Evolutionary conservation across 2,797 vertebrate species (phyloP).

Genomic region (Cryptoblepharus egeriae): DNA sequence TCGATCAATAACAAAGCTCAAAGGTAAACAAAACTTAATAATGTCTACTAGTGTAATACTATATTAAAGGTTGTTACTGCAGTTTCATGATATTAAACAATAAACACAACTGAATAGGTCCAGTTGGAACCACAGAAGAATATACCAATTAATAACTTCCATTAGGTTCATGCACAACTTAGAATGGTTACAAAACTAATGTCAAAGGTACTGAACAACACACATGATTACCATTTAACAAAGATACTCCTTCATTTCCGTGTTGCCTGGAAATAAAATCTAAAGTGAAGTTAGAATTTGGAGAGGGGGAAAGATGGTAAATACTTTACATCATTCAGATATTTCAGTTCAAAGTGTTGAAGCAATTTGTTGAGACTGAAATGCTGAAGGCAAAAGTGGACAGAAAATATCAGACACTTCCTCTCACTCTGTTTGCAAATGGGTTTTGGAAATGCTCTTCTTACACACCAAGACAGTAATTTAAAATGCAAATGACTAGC

Average conservation of each 20-base stretch:
- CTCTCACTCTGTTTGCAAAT: background rate
- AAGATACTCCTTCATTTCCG: background rate
- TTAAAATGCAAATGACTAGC: too few relatives aligned
- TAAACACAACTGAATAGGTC: background rate
- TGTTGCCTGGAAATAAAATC: background rate
- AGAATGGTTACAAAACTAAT: background rate
- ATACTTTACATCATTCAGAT: background rate
- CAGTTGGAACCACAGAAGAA: background rate
- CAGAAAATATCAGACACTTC: too few relatives aligned
- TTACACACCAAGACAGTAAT: too few relatives aligned
- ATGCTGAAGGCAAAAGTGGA: background rate
- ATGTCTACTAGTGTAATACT: background rate
- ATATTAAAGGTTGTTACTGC: background rate
- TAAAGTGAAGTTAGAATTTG: background rate
- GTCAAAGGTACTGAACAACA: background rate
- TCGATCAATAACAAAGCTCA: too few relatives aligned
- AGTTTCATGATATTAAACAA: background rate
- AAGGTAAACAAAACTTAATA: too few relatives aligned
- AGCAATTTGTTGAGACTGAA: background rate
- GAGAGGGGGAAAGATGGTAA: background rate
- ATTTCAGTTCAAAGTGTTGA: background rate
- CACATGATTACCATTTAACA: background rate
- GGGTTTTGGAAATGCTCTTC: background rate
- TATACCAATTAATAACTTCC: background rate
- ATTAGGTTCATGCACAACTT: background rate